Conservation (phyloP, 2,797 vertebrate genomes). For the Parotocinclus haroldoi region DNA sequence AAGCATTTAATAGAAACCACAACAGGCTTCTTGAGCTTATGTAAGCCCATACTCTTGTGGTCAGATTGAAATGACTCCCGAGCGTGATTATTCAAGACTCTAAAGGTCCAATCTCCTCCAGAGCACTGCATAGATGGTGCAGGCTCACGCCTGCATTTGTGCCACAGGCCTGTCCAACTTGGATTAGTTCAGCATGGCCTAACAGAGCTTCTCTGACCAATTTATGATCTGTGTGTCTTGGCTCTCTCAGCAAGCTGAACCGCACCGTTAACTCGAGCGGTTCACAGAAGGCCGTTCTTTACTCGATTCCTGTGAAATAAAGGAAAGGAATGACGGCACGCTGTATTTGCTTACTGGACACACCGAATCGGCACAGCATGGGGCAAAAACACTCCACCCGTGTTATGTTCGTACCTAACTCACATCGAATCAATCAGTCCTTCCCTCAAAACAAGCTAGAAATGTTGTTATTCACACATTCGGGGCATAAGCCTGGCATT, state of each 20-base stretch:
- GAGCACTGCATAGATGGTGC: constrained; percentile 59
- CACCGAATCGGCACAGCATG: constrained; percentile 42
- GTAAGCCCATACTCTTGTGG: constrained; percentile 44
- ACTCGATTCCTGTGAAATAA: constrained; percentile 44
- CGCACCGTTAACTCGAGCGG: constrained; percentile 51
- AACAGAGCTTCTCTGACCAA: constrained; percentile 53
- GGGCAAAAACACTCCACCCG: constrained; percentile 26
- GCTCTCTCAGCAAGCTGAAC: constrained; percentile 39
- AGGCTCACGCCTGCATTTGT: constrained; percentile 54
- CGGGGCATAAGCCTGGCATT: constrained; percentile 58
- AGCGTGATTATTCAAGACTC: constrained; percentile 44
- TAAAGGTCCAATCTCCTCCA: constrained; percentile 54
- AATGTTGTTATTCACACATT: constrained; percentile 35
- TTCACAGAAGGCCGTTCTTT: constrained; percentile 46
- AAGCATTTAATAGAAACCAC: constrained; percentile 30
- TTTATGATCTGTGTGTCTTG: constrained; percentile 62
- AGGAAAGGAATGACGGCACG: constrained; percentile 39
- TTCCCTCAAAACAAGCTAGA: constrained; percentile 32
- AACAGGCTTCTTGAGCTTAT: constrained; percentile 26
- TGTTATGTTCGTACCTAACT: constrained; percentile 7
- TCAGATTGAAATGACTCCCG: constrained; percentile 54
- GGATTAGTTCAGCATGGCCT: constrained; percentile 45
- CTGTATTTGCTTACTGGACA: constrained; percentile 39
- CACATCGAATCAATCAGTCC: constrained; percentile 27
- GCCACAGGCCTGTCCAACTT: constrained; percentile 55